phyloP scores from a whole-genome alignment of 2,888 invertebrate genomes.

The Erebia ligea region DNA sequence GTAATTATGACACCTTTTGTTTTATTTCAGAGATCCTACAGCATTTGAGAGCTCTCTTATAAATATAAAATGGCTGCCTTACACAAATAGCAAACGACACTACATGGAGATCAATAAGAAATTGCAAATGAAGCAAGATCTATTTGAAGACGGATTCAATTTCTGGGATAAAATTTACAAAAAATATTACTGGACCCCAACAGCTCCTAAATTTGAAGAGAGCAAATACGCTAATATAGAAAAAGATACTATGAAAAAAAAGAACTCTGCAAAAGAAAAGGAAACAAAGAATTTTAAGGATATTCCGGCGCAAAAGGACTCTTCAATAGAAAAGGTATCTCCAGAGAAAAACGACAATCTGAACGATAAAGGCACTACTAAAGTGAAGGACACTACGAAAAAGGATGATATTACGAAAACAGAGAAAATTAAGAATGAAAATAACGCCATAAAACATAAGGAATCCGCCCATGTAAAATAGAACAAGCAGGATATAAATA shows the following conservation, averaged over 20 bases:
- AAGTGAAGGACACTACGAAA: neutral
- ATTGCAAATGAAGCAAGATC: conserved; percentile 56
- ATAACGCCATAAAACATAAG: neutral
- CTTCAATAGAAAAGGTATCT: neutral
- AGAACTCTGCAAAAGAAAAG: neutral
- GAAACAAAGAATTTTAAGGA: too few relatives aligned
- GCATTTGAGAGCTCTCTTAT: conserved; percentile 64
- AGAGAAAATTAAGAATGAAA: neutral
- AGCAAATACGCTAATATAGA: neutral
- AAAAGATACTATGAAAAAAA: neutral
- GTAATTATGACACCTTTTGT: neutral
- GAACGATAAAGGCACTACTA: neutral
- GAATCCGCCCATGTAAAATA: neutral
- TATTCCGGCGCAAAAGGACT: neutral
- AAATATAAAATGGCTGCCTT: conserved; percentile 62
- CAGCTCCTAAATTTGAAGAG: conserved; percentile 40
- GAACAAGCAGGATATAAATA: neutral
- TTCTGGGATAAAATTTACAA: conserved; percentile 70
- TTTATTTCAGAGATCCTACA: conserved; percentile 67
- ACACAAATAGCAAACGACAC: conserved; percentile 55
- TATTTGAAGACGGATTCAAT: conserved; percentile 56
- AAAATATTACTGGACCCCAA: conserved; percentile 67
- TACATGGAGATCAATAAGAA: conserved; percentile 64
- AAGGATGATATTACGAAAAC: neutral
- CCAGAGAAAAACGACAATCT: neutral